These are phyloP conservation scores for Plectrocnemia conspersa DNA, from an alignment of 1,140 invertebrate species.

Conservation along the genomic window DNA sequence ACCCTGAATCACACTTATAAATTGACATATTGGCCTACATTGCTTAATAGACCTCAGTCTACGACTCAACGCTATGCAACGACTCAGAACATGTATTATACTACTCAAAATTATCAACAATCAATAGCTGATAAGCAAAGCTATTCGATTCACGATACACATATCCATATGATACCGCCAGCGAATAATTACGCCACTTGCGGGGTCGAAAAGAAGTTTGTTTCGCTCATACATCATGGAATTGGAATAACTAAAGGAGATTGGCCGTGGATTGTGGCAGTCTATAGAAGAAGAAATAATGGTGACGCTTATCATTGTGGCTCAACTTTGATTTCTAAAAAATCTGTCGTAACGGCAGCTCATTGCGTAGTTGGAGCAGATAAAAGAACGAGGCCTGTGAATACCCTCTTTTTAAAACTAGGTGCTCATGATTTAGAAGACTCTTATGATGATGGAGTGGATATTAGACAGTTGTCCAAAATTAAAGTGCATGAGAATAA, in stretches of 20 bases:
- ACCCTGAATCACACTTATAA: too few species aligned
- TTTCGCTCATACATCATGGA: conserved; percentile 41
- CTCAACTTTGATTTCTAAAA: conserved; percentile 38
- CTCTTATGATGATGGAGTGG: not conserved
- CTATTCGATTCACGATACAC: too few species aligned
- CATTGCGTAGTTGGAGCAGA: conserved; percentile 38
- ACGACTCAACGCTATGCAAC: too few species aligned
- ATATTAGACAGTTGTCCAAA: not conserved
- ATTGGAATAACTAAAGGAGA: conserved; percentile 35
- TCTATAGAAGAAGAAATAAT: conserved; percentile 29
- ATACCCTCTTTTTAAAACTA: not conserved
- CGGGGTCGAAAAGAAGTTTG: too few species aligned
- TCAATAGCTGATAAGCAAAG: too few species aligned
- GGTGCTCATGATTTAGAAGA: not conserved
- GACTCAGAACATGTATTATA: too few species aligned
- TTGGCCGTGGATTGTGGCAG: conserved; percentile 35
- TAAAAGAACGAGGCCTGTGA: not conserved
- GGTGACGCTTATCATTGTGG: conserved; percentile 39
- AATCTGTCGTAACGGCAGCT: conserved; percentile 40
- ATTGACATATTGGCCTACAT: too few species aligned
- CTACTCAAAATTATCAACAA: too few species aligned
- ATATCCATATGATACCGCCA: too few species aligned
- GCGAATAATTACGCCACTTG: too few species aligned
- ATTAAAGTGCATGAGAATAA: not conserved
- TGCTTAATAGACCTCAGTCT: too few species aligned